Evolutionary conservation across 2,797 vertebrate genomes (phyloP).

Genomic region (Vireo griseus): DNA sequence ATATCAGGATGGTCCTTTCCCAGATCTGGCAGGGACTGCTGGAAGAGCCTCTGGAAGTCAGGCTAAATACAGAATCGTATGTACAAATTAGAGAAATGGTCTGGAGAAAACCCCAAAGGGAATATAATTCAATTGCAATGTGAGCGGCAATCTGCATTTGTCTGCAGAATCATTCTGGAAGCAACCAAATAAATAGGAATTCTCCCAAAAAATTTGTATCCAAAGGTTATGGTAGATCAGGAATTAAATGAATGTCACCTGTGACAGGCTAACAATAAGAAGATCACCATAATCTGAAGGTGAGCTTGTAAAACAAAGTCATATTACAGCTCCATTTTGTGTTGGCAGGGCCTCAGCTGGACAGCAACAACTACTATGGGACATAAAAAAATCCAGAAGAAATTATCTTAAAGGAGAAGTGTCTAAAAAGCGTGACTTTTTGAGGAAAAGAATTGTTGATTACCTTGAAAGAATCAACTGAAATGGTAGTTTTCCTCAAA

Average conservation of each 20-base stretch:
- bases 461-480: background rate
- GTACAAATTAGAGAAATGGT: background rate
- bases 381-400: background rate
- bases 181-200: background rate
- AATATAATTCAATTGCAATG: background rate
- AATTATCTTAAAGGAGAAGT: background rate
- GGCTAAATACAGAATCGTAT: background rate
- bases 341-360: background rate
- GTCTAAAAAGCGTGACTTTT: background rate
- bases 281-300: background rate
- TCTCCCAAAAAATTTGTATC: background rate
- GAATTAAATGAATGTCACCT: background rate
- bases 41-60: background rate
- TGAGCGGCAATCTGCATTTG: background rate
- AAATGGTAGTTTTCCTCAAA: background rate
- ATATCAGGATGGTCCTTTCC: background rate
- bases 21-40: background rate
- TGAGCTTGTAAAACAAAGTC: background rate
- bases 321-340: background rate
- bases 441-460: background rate
- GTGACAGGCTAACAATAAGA: background rate
- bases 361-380: background rate
- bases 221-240: background rate
- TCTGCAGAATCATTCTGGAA: background rate
- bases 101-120: background rate